Percentiles rank a stretch among this genome's conserved stretches.
Conservation (phyloP, 2,888 invertebrate species). For the Rhagophthalmus giganteus region DNA sequence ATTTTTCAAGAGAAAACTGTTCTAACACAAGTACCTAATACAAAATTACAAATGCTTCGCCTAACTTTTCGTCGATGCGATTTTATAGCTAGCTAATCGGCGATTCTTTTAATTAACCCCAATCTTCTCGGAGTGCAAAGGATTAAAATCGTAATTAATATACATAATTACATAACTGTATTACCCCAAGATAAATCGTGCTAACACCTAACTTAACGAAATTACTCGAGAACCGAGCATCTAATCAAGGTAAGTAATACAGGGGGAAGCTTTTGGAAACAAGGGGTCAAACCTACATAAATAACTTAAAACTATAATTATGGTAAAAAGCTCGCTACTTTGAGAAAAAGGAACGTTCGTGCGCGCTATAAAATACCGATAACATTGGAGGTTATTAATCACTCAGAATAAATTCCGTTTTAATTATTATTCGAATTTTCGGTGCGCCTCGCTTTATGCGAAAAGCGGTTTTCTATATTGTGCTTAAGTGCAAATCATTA, state of each 20-base stretch:
- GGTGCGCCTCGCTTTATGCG: too few relatives aligned
- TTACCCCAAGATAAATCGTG: slow-evolving; percentile 50
- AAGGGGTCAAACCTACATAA: slow-evolving; percentile 19
- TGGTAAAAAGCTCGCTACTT: slow-evolving; percentile 20
- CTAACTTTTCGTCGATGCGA: neutral
- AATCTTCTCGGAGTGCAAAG: too few relatives aligned
- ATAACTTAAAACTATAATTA: slow-evolving; percentile 27
- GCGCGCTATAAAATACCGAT: neutral
- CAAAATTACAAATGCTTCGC: slow-evolving; percentile 20
- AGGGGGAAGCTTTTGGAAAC: slow-evolving; percentile 11
- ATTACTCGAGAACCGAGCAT: slow-evolving; percentile 38
- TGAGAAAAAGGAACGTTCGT: slow-evolving; percentile 3
- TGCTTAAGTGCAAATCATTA: too few relatives aligned
- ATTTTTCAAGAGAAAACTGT: slow-evolving; percentile 17
- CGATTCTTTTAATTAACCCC: too few relatives aligned
- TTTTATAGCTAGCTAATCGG: too few relatives aligned
- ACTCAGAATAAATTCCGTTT: neutral
- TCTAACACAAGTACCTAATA: too few relatives aligned
- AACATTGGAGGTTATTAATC: neutral
- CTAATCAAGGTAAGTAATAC: slow-evolving; percentile 25
- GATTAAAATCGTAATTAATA: too few relatives aligned
- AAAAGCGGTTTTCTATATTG: neutral
- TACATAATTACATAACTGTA: slow-evolving; percentile 49
- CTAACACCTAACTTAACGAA: slow-evolving; percentile 51
- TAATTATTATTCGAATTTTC: too few relatives aligned